A percentile compares a stretch with the other conserved stretches of the same genome.
Conservation (phyloP, 2,888 invertebrate species). For the Blera fallax region DNA sequence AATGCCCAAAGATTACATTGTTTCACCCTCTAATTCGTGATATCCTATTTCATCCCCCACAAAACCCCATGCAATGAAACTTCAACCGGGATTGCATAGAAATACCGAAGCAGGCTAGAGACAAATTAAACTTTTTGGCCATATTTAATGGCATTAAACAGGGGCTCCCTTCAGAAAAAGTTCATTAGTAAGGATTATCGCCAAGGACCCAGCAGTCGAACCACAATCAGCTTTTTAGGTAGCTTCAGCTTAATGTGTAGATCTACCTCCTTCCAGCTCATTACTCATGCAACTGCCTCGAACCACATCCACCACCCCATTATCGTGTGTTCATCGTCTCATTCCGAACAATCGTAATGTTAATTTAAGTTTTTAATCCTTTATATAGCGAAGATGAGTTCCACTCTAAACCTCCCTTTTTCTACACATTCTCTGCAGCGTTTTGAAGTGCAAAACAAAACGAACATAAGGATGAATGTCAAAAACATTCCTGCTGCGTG, state of each 20-base stretch:
- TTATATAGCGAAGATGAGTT: slow-evolving; percentile 33
- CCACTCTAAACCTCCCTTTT: too few relatives aligned
- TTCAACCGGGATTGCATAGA: slow-evolving; percentile 26
- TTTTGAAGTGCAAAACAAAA: slow-evolving; percentile 20
- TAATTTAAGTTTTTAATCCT: slow-evolving; percentile 71
- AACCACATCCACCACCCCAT: slow-evolving; percentile 16
- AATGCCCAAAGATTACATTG: slow-evolving; percentile 51
- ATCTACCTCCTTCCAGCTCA: slow-evolving; percentile 29
- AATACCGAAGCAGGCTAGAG: slow-evolving; percentile 26
- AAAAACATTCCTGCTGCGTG: slow-evolving; percentile 36
- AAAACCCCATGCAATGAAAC: slow-evolving; percentile 7
- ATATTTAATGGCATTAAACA: slow-evolving; percentile 48
- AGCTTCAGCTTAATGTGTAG: not conserved
- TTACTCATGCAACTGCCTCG: slow-evolving; percentile 40
- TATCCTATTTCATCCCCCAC: slow-evolving; percentile 26
- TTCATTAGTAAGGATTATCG: slow-evolving; percentile 61
- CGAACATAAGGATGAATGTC: slow-evolving; percentile 51
- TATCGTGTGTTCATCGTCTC: slow-evolving; percentile 19
- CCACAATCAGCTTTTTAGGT: slow-evolving; percentile 20
- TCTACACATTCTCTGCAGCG: not conserved
- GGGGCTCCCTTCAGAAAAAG: slow-evolving; percentile 38
- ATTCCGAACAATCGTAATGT: slow-evolving; percentile 53
- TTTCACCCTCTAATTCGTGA: slow-evolving; percentile 52
- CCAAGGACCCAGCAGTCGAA: slow-evolving; percentile 12
- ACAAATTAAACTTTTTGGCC: slow-evolving; percentile 63